These are phyloP conservation scores for Tapera naevia DNA, from an alignment of 2,797 vertebrate species.

Conservation along the genomic window DNA sequence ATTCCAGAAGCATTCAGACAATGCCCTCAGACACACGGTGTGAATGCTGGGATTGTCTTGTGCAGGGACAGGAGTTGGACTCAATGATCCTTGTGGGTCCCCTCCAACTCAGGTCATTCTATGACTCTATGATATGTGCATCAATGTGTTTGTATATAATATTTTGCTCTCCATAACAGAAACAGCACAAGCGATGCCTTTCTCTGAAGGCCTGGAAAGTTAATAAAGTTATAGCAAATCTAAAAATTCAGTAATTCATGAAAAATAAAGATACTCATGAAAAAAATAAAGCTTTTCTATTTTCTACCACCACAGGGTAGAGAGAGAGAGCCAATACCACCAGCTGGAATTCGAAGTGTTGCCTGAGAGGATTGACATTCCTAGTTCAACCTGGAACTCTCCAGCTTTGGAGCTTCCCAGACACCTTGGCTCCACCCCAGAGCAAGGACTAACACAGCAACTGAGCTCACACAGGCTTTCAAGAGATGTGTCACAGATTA, in stretches of 20 bases:
- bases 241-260: background rate
- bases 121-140: fast-evolving
- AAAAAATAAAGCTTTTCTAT: background rate
- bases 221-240: background rate
- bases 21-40: too few species aligned
- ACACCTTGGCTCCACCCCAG: background rate
- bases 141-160: fast-evolving
- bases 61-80: too few species aligned
- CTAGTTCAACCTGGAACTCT: fast-evolving
- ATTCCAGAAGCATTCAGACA: too few species aligned
- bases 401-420: background rate
- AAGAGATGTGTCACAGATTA: fast-evolving
- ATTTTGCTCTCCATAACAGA: fast-evolving
- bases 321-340: fast-evolving
- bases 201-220: background rate
- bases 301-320: fast-evolving
- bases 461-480: background rate
- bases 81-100: too few species aligned
- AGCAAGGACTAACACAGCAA: background rate
- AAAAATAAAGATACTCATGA: too few species aligned
- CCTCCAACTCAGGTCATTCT: too few species aligned
- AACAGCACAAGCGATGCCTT: background rate
- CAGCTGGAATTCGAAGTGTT: background rate
- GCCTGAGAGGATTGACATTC: fast-evolving
- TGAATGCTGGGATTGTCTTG: too few species aligned